A percentile compares a stretch with the other conserved stretches of the same genome.
phyloP scores from a whole-genome alignment of 2,113 vertebrate species.

The Megaceryle maxima region DNA sequence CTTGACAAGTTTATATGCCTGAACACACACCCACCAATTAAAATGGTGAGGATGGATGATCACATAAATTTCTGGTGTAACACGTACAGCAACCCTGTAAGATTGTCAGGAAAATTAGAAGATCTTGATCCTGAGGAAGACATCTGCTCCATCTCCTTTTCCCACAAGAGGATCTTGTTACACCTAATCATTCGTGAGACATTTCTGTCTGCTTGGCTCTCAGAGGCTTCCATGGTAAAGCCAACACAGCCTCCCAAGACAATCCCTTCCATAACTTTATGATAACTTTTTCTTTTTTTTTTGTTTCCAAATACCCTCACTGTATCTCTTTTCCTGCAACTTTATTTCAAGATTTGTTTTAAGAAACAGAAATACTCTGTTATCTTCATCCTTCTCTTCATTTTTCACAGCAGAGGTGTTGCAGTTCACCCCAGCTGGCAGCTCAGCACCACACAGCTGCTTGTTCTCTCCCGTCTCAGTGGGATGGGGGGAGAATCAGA shows the following conservation, averaged over 20 bases:
- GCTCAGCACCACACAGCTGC: accelerated
- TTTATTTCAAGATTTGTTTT: background rate
- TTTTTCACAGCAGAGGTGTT: background rate
- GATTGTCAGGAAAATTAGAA: background rate
- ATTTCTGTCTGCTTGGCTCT: background rate
- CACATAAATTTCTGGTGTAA: background rate
- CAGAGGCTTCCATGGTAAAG: background rate
- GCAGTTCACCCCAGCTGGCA: background rate
- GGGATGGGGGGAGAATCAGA: background rate
- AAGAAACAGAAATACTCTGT: background rate
- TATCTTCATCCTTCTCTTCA: background rate
- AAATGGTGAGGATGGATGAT: constrained; percentile 36
- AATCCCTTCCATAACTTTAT: background rate
- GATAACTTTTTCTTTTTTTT: background rate
- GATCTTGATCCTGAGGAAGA: constrained; percentile 9
- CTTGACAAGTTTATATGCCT: constrained; percentile 55
- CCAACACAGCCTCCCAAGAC: background rate
- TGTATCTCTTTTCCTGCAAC: background rate
- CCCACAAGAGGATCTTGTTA: background rate
- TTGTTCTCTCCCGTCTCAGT: background rate
- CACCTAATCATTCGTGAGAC: background rate
- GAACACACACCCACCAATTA: constrained; percentile 49
- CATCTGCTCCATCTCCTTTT: constrained; percentile 16
- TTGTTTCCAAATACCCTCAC: background rate
- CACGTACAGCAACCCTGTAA: background rate